These are phyloP conservation scores for Pongo abelii DNA, from an alignment of 2,113 vertebrate genomes.

Conservation along the genomic window DNA sequence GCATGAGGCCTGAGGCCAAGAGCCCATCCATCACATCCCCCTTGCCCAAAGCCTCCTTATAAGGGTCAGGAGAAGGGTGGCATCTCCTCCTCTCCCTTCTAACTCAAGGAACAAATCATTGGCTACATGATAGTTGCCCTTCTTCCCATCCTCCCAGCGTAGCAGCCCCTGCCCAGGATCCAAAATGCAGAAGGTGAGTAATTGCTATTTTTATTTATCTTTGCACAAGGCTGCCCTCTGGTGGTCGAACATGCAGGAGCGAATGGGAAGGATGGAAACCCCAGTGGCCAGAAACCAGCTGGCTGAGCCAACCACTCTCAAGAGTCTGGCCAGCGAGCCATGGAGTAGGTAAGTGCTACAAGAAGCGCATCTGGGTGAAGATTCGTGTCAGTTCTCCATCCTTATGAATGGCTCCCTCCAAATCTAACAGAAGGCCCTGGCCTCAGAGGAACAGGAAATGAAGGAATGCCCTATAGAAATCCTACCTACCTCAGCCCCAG, in stretches of 20 bases:
- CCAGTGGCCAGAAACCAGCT: rapidly evolving
- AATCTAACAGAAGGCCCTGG: background rate
- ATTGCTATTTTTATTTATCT: conserved; percentile 31
- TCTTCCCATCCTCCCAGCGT: background rate
- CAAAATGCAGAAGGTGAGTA: background rate
- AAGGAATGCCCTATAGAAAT: background rate
- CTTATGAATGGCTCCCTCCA: background rate
- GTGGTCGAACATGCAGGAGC: conserved; percentile 10
- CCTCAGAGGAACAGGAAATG: background rate
- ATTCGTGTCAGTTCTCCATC: background rate
- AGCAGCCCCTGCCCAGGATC: background rate
- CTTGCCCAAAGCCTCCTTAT: background rate
- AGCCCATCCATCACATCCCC: rapidly evolving
- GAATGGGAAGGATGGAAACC: background rate
- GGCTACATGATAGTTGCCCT: background rate
- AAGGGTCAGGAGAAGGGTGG: background rate
- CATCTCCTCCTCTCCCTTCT: background rate
- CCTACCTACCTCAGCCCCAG: background rate
- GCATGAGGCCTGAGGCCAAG: background rate
- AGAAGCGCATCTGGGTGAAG: rapidly evolving
- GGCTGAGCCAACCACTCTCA: rapidly evolving
- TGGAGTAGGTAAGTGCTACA: rapidly evolving
- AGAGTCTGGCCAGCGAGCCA: background rate
- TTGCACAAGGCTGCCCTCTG: conserved; percentile 69
- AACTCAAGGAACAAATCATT: background rate